Evolutionary conservation across 2,797 vertebrate species (phyloP).

Genomic region (Schizopygopsis pylzovi): DNA sequence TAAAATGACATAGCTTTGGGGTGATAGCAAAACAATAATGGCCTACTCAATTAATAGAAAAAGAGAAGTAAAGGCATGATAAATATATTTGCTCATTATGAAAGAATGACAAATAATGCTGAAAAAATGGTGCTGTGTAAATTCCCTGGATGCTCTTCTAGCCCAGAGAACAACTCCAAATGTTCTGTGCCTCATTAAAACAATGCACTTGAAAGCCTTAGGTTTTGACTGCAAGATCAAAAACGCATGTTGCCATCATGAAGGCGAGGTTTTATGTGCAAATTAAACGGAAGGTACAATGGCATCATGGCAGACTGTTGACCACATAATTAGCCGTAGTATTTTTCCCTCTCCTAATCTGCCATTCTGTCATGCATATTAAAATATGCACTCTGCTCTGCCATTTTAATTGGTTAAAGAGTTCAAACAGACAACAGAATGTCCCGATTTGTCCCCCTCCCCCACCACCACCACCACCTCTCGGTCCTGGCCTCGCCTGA

Average conservation of each 20-base stretch:
- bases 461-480: constrained; percentile 28
- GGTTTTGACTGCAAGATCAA: constrained; percentile 66
- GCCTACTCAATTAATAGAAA: constrained; percentile 63
- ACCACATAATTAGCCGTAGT: constrained; percentile 73
- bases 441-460: constrained; percentile 17
- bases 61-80: constrained; percentile 55
- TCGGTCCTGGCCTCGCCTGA: constrained; percentile 66
- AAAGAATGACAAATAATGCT: constrained; percentile 66
- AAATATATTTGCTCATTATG: constrained; percentile 70
- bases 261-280: constrained; percentile 70
- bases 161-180: constrained; percentile 64
- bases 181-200: constrained; percentile 74
- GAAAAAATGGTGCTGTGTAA: constrained; percentile 57
- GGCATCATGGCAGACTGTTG: constrained; percentile 66
- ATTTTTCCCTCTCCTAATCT: constrained; percentile 55
- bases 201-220: constrained; percentile 71
- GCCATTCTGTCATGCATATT: constrained; percentile 75
- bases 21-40: constrained; percentile 55
- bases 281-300: constrained; percentile 70
- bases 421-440: constrained; percentile 70
- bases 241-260: constrained; percentile 68
- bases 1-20: constrained; percentile 47
- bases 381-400: constrained; percentile 69
- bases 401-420: constrained; percentile 78
- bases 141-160: constrained; percentile 57